A percentile compares a stretch with the other conserved stretches of the same genome.
Conservation (phyloP, 1,140 invertebrate species). For the Ceratina australensis region DNA sequence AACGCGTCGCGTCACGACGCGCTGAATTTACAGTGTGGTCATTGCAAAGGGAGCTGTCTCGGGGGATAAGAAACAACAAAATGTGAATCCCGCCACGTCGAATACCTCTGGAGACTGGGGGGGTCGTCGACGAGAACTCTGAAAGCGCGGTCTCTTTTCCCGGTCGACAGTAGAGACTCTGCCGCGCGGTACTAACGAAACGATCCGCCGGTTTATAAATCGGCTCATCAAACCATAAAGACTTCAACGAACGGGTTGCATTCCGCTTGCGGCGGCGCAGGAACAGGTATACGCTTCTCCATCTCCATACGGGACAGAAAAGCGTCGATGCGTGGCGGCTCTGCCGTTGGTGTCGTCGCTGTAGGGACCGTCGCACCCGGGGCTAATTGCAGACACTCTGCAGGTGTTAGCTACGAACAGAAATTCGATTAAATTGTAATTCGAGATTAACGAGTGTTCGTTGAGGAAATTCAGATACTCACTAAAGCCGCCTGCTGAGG, state of each 20-base stretch:
- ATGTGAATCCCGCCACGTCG: conserved; percentile 4
- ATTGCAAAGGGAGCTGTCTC: conserved; percentile 17
- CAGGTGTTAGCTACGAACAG: conserved; percentile 75
- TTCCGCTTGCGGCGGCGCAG: conserved; percentile 80
- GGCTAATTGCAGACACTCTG: conserved; percentile 82
- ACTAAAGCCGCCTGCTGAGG: conserved; percentile 74
- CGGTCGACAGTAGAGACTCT: neutral
- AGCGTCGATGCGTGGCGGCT: conserved; percentile 80
- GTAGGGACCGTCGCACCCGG: conserved; percentile 56
- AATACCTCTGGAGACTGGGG: neutral
- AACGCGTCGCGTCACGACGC: conserved; percentile 52
- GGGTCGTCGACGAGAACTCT: neutral
- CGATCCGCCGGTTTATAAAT: neutral
- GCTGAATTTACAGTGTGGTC: conserved; percentile 36
- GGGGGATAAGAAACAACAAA: conserved; percentile 14
- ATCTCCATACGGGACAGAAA: conserved; percentile 79
- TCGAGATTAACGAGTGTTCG: neutral
- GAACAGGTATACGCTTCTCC: conserved; percentile 81
- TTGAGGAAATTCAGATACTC: too few species aligned
- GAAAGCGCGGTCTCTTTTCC: neutral
- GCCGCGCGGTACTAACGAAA: neutral
- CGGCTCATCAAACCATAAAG: conserved; percentile 71
- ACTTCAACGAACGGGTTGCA: conserved; percentile 82
- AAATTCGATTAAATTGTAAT: neutral
- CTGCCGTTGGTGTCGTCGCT: conserved; percentile 53